Evolutionary conservation across 2,888 invertebrate species (phyloP).

Genomic region (Rotaria magnacalcarata): DNA sequence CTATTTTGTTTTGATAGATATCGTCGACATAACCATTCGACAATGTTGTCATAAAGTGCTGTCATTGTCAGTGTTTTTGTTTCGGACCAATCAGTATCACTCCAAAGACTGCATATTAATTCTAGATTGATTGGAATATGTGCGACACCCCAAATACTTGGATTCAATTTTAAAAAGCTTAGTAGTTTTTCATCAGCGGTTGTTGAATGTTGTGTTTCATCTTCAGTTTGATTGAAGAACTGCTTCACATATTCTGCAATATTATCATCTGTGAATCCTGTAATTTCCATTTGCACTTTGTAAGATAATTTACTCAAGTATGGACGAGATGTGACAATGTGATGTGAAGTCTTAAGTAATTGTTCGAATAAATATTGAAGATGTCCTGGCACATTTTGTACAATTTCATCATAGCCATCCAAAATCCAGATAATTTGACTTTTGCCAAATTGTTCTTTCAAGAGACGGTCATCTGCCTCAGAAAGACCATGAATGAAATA

Average conservation of each 20-base stretch:
- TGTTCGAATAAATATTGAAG: neutral
- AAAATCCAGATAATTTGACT: neutral
- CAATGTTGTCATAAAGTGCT: neutral
- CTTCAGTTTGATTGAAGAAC: neutral
- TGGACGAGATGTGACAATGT: neutral
- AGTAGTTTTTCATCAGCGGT: neutral
- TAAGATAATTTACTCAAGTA: neutral
- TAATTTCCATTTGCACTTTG: neutral
- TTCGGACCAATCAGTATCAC: constrained; percentile 13
- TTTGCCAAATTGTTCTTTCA: neutral
- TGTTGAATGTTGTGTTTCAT: neutral
- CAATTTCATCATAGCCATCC: constrained; percentile 16
- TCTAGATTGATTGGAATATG: constrained; percentile 28
- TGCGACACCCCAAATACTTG: neutral
- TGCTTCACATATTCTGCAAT: neutral
- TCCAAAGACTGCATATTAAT: constrained; percentile 19
- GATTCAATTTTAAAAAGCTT: neutral
- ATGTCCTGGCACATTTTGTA: constrained; percentile 18
- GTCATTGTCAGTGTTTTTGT: neutral
- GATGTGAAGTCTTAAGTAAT: constrained; percentile 5
- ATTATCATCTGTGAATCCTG: neutral
- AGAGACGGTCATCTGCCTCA: neutral
- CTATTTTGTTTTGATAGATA: neutral
- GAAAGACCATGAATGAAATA: neutral
- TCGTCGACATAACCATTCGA: constrained; percentile 1